Evolutionary conservation across 92 coral and sea anemone genomes (phyloP).

Genomic region (Epizoanthus illoricatus): DNA sequence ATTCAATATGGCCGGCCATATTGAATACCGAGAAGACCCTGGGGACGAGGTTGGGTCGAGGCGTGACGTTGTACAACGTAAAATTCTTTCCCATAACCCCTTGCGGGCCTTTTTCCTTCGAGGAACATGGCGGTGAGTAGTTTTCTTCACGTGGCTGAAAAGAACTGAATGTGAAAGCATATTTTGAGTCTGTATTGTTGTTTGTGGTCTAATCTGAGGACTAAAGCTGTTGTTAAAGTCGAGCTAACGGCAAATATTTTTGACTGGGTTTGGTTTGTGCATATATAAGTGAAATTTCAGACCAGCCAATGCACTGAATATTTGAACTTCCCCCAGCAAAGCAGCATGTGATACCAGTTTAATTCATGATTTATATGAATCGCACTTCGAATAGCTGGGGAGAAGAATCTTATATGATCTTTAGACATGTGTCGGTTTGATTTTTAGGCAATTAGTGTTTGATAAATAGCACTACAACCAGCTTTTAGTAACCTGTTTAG

Average conservation of each 20-base stretch:
- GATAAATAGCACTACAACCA: no score
- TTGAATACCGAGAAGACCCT: no score
- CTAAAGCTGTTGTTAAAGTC: neutral
- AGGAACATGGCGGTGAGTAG: constrained; percentile 65
- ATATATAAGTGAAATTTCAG: neutral
- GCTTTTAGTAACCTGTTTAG: no score
- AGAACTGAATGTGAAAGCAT: constrained; percentile 18
- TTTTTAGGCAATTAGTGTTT: no score
- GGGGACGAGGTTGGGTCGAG: neutral
- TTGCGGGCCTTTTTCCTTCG: constrained; percentile 40
- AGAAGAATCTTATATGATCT: no score
- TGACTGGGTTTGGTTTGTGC: neutral
- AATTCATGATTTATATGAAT: no score
- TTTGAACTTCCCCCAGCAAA: no score
- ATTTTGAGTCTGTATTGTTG: neutral
- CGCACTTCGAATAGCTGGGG: no score
- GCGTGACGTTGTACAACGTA: constrained; percentile 15
- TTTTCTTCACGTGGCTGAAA: constrained; percentile 43
- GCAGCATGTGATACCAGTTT: no score
- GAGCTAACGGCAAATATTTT: neutral
- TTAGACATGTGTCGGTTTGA: no score
- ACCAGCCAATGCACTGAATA: neutral
- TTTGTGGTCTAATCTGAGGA: neutral
- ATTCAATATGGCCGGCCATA: no score
- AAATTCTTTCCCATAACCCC: constrained; percentile 38